phyloP scores from a whole-genome alignment of 2,888 invertebrate species.

The Phasia obesa region DNA sequence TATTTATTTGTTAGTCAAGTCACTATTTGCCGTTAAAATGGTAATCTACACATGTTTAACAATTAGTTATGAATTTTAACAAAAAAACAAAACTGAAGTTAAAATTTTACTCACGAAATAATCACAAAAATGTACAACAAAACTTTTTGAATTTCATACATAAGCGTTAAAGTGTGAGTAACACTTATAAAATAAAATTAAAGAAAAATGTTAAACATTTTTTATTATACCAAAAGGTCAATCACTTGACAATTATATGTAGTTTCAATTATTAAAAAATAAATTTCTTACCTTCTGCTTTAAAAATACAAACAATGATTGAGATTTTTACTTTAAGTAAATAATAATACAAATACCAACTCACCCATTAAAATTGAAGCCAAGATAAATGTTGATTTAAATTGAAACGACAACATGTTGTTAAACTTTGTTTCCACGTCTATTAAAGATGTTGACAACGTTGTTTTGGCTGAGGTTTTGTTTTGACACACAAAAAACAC shows the following conservation, averaged over 20 bases:
- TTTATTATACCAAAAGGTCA: constrained; percentile 39
- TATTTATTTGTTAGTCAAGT: no score
- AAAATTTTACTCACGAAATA: constrained; percentile 58
- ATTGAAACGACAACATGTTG: constrained; percentile 72
- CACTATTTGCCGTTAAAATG: no score
- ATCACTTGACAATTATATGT: constrained; percentile 45
- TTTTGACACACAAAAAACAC: constrained; percentile 35
- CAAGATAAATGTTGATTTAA: constrained; percentile 60
- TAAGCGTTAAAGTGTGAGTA: not conserved
- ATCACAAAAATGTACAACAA: not conserved
- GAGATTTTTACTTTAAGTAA: not conserved
- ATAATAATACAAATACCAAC: constrained; percentile 38
- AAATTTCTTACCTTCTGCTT: not conserved
- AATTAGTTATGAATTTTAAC: no score
- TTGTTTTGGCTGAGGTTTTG: constrained; percentile 1
- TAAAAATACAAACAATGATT: not conserved
- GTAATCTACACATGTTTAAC: no score
- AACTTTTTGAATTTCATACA: no score
- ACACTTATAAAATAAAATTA: not conserved
- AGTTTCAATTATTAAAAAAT: constrained; percentile 6
- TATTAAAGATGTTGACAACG: constrained; percentile 27
- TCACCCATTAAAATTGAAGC: constrained; percentile 72
- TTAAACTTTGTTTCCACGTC: constrained; percentile 14
- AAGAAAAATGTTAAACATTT: constrained; percentile 41
- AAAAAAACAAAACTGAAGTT: not conserved